Base-by-base conservation (phyloP, 1,140 invertebrate species). In the Halesus radiatus region DNA sequence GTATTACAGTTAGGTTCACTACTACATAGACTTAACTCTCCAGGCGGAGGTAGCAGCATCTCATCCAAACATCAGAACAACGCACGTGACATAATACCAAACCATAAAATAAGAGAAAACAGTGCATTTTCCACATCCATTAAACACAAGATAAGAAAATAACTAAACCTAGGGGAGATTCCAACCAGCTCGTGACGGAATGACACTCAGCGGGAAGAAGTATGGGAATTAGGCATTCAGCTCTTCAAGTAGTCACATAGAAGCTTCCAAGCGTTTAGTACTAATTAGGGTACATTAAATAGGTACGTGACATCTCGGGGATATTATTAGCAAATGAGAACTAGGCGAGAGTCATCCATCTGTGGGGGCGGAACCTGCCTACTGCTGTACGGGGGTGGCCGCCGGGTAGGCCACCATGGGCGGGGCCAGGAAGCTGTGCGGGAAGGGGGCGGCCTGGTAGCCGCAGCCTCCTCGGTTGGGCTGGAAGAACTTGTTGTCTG, bases 401-500 rank as follows among this genome's bases (percentile, higher is more conserved):
- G 89, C 87, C 10, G 89, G 87, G 74, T 90, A 89, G 8, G 37
- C 37, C 16, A 90, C 84, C 79, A 90, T 81, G 5, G 87, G 87
- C 64, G 88, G 88, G 15, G 88, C 87, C 5, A 88, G 78, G 78
- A 83, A 88, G 80, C 88, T 83, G 84, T 90, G 88, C 1, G 88
- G 85, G 84, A 88, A 89, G 15, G 88, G 87, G 0, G 88, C 86
- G 20, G 89, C 88, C 82, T 90, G 88, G 83, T 90, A 90, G 29
- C 88, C 88, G 80, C 89, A 90, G 0, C 88, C 83, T n/a, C 86
- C 88, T 13, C 88, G 88, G n/a, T 87, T 87, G 2, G 88, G 86
- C 66, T 88, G 88, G 78, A 88, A 90, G 84, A 86, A 89, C 68
- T 90, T 90, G 79, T 88, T 88, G 75, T 88, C 88, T 89, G 79